Conservation (phyloP, 2,113 vertebrate genomes). For the Entomyzon cyanotis region DNA sequence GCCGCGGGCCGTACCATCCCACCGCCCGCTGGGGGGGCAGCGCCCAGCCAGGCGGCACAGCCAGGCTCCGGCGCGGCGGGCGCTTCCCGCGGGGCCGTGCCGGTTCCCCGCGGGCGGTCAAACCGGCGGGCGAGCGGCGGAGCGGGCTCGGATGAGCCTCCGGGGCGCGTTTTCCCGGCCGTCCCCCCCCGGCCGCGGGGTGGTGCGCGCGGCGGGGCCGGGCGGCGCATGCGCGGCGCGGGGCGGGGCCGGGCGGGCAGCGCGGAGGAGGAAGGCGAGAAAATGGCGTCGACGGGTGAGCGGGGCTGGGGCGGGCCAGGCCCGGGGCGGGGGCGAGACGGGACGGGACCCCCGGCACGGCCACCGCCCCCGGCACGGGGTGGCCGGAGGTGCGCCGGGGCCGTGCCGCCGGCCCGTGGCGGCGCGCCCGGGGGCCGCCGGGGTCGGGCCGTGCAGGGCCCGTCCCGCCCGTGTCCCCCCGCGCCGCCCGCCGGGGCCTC, state of each 20-base stretch:
- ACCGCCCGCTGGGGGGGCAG: neutral
- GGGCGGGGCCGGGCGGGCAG: too few species aligned
- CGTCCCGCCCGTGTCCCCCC: neutral
- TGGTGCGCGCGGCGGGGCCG: neutral
- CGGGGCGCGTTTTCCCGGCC: neutral
- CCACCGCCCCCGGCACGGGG: too few species aligned
- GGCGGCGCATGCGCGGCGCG: too few species aligned
- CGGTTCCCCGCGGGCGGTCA: neutral
- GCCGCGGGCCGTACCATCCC: neutral
- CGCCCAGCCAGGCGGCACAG: too few species aligned
- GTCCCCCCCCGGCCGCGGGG: neutral
- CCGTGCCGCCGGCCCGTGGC: too few species aligned
- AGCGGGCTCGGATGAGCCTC: neutral
- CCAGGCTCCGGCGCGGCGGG: neutral
- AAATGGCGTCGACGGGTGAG: too few species aligned
- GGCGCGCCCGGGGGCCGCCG: neutral
- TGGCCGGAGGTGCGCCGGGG: too few species aligned
- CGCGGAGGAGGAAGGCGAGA: too few species aligned
- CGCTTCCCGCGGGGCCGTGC: neutral
- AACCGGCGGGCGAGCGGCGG: neutral
- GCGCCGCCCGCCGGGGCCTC: neutral
- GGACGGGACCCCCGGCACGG: too few species aligned
- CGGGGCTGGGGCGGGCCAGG: too few species aligned
- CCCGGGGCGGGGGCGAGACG: too few species aligned
- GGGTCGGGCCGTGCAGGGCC: neutral